Evolutionary conservation across 2,888 invertebrate genomes (phyloP), one percentile per base, ranked within the genome.

Genomic region (Himalopsyche japonica): DNA sequence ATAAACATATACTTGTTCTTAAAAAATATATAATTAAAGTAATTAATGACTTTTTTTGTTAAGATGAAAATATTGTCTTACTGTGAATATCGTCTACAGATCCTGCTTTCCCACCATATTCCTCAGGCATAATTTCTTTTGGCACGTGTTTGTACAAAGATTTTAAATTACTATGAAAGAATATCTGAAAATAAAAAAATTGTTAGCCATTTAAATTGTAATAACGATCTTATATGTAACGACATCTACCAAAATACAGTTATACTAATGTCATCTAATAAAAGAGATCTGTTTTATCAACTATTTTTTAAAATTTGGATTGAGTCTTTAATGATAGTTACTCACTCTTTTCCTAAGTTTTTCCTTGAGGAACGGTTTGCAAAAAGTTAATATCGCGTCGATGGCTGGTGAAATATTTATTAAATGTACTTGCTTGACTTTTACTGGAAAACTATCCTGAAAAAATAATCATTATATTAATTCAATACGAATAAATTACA

Each of bases 371-470:
- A 97, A 96, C 0, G 97, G 97, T 89, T 96, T 96, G 30, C 96
- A 96, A 90, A 97, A 96, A 89, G 95, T 96, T 88, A 96, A 94
- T 87, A 97, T 97, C 86, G 96, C 96, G 89, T 97, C 97, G 37
- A 97, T 96, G 48, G 97, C 90, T 0, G 97, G 96, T 1, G 96
- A 96, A 4, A 96, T 95, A 89, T 97, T 97, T 88, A 97, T 94
- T 0, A 97, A 95, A 89, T 97, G 97, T 37, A 97, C 96, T 90
- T 96, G 96, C 90, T 97, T 97, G 88, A 97, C 92, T 90, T 97
- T 97, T 0, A 97, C 97, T 6, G 97, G 97, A 89, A 97, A 97
- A 5, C 97, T 97, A 91, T 97, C 97, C 93, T 96, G 92, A 37
- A 88, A 88, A 85, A 32, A 34, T 81, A 24, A 83, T 76, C 57